Evolutionary conservation across 1,140 invertebrate genomes (phyloP).

Genomic region (Lucilia cuprina): DNA sequence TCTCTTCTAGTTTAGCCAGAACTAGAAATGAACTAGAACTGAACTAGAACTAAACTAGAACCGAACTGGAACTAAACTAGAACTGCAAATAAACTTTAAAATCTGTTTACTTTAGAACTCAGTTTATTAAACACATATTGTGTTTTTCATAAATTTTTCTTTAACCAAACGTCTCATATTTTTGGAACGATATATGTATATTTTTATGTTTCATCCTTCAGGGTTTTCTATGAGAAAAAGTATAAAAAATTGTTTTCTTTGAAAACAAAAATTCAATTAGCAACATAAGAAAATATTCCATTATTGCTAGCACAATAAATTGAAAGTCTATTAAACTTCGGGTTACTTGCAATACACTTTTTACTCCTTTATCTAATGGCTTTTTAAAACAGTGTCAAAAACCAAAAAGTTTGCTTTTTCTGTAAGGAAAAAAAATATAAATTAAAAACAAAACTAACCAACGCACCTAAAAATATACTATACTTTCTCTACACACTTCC

Average conservation of each 20-base stretch:
- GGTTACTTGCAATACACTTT: neutral
- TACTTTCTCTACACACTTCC: neutral
- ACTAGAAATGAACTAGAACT: too few species aligned
- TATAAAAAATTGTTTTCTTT: neutral
- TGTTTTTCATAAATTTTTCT: too few species aligned
- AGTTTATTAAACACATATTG: too few species aligned
- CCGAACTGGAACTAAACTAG: too few species aligned
- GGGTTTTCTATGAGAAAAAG: too few species aligned
- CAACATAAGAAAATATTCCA: neutral
- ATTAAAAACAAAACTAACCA: neutral
- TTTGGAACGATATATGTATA: too few species aligned
- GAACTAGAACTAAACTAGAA: too few species aligned
- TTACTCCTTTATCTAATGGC: neutral
- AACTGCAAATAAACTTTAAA: too few species aligned
- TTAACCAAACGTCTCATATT: too few species aligned
- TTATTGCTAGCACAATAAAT: neutral
- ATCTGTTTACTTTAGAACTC: too few species aligned
- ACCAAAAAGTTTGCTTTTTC: neutral
- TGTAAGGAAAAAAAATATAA: neutral
- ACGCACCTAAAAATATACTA: slow-evolving; percentile 1
- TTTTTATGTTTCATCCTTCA: too few species aligned
- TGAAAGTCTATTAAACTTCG: neutral
- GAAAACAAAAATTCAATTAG: neutral
- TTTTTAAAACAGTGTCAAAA: neutral
- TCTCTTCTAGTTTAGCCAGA: too few species aligned